These are phyloP conservation scores for Thymallus thymallus DNA, from an alignment of 2,113 vertebrate species.

Conservation along the genomic window DNA sequence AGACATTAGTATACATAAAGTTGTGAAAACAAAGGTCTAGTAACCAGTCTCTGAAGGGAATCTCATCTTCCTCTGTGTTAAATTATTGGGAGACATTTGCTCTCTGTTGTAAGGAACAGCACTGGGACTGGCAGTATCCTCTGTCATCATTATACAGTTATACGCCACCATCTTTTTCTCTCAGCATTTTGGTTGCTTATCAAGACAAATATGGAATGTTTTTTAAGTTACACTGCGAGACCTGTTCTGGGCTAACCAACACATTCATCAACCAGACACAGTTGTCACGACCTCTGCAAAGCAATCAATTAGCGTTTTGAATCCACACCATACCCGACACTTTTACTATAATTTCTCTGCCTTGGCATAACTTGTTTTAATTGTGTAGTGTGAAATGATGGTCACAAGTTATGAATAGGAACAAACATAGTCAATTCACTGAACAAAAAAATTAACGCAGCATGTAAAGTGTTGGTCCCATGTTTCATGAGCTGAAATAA, in stretches of 20 bases:
- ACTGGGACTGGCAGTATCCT: constrained; percentile 61
- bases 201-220: constrained; percentile 46
- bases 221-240: constrained; percentile 64
- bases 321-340: constrained; percentile 55
- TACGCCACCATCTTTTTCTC: constrained; percentile 38
- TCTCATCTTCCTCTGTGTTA: constrained; percentile 57
- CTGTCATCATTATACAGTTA: constrained; percentile 71
- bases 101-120: constrained; percentile 58
- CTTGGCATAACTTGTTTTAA: constrained; percentile 44
- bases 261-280: constrained; percentile 65
- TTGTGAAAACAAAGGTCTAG: no score
- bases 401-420: constrained; percentile 48
- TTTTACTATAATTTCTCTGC: constrained; percentile 58
- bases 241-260: constrained; percentile 50
- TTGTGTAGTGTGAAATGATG: constrained; percentile 33
- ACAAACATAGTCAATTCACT: constrained; percentile 33
- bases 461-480: no score
- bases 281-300: constrained; percentile 56
- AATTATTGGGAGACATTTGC: constrained; percentile 66
- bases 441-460: no score
- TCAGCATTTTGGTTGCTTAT: constrained; percentile 40
- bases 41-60: constrained; percentile 46
- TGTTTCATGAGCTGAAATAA: no score
- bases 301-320: constrained; percentile 67
- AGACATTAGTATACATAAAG: no score